Base-by-base conservation (phyloP, 1,140 invertebrate genomes). In the Galendromus occidentalis region DNA sequence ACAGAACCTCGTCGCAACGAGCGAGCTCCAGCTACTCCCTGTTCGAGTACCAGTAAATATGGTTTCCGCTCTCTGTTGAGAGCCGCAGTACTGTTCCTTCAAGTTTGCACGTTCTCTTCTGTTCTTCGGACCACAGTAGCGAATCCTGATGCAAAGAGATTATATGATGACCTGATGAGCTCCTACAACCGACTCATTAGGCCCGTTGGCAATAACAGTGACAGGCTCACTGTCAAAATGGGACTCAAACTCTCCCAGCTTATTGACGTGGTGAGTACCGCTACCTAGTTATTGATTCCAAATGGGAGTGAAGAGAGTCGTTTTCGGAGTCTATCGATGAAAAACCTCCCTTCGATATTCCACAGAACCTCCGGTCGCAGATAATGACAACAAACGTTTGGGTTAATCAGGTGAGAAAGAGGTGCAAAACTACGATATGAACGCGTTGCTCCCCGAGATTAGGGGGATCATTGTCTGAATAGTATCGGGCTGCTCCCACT, bases 181-280 rank as follows among this genome's bases (percentile, higher is more conserved):
- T 92, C 93, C 78, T 98, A 99, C 81, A 98, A 98, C 80, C 83
- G 91, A 71, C 85, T 97, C 73, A 96, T 97, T 72, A 80, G 93
- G 72, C 95, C 95, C 55, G 91, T 98, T 68, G 87, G 87, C 69
- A 93, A 97, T 79, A 95, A 93, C 79, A 89, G 88, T 65, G 92
- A 98, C 84, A 86, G 44, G 71, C 84, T 98, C 72, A 92, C 88
- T 67, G 91, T 97, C 74, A 92, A 91, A 79, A 86, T 98, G 84
- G 91, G 91, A 69, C 84, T 98, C 65, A 83, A 87, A 73, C 81
- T 98, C 65, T 95, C 92, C 71, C 93, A 98, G 80, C 85, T 98
- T 72, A 96, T 97, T 74, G 93, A 97, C 79, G 89, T 98, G 78
- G 93, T 98, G 80, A 92, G 89, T 78, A 29, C 25, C 44, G 17